Percentiles rank a stretch among this genome's conserved stretches.
Evolutionary conservation across 1,140 invertebrate genomes (phyloP).

Genomic region (Euschistus heros): DNA sequence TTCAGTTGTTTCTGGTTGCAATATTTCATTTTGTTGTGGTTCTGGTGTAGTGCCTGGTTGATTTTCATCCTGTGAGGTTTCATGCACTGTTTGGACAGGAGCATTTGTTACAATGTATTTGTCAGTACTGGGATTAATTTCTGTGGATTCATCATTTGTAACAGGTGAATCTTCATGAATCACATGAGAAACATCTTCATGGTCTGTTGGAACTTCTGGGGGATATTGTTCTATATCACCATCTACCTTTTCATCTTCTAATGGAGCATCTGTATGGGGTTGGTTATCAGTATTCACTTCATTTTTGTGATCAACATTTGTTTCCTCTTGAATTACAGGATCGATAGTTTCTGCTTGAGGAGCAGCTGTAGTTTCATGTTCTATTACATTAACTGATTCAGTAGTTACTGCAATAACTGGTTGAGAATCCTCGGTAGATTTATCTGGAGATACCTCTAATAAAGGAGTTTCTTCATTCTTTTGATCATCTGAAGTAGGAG

Average conservation of each 20-base stretch:
- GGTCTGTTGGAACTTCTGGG: background rate
- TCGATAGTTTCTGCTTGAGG: background rate
- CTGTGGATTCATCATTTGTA: background rate
- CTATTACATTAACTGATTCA: too few species aligned
- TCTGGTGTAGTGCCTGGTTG: background rate
- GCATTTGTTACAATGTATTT: too few species aligned
- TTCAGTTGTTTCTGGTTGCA: conserved; percentile 19
- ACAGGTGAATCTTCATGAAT: background rate
- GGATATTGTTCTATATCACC: too few species aligned
- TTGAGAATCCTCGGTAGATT: too few species aligned
- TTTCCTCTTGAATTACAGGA: background rate
- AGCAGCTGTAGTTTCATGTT: background rate
- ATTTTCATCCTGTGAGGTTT: conserved; percentile 2
- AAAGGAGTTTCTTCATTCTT: background rate
- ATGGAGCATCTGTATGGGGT: too few species aligned
- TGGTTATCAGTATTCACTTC: too few species aligned
- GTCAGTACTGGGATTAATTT: too few species aligned
- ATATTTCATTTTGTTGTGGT: conserved; percentile 3
- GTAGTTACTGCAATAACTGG: background rate
- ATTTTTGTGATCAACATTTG: too few species aligned
- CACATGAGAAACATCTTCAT: background rate
- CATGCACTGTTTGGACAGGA: background rate
- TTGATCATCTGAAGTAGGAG: background rate
- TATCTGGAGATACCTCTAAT: background rate
- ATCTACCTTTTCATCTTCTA: too few species aligned